Evolutionary conservation across 2,113 vertebrate genomes (phyloP).

Genomic region (Crypturellus undulatus): DNA sequence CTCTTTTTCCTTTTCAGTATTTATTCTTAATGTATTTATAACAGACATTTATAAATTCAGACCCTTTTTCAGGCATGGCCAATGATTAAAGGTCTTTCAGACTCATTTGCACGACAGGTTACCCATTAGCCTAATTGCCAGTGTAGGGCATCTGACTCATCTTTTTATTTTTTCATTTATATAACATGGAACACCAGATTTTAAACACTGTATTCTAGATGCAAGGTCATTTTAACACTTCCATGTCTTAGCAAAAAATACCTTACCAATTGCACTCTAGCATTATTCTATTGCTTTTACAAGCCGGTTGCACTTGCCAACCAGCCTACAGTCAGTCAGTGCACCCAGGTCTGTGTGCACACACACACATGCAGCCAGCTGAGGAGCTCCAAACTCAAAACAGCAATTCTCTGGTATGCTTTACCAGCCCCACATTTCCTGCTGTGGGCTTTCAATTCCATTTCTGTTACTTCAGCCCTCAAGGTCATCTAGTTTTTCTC

Average conservation of each 20-base stretch:
- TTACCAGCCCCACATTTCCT: accelerated
- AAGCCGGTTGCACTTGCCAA: accelerated
- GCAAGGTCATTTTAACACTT: slow-evolving; percentile 10
- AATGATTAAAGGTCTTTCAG: slow-evolving; percentile 46
- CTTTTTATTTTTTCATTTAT: background rate
- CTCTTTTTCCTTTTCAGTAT: background rate
- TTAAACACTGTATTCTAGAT: background rate
- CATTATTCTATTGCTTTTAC: background rate
- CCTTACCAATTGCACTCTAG: background rate
- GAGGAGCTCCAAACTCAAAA: accelerated
- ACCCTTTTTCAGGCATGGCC: background rate
- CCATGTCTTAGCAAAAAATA: background rate
- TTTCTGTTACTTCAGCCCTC: background rate
- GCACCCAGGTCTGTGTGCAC: no score
- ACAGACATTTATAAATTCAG: slow-evolving; percentile 50
- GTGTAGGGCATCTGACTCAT: slow-evolving; percentile 16
- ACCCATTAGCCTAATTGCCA: slow-evolving; percentile 46
- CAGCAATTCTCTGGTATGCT: accelerated
- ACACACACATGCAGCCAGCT: background rate
- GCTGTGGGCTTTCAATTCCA: accelerated
- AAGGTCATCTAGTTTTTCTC: background rate
- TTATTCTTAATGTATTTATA: slow-evolving; percentile 38
- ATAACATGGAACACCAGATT: background rate
- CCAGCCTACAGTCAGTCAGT: accelerated
- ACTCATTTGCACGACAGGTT: slow-evolving; percentile 30